Evolutionary conservation across 2,888 invertebrate genomes (phyloP).

Genomic region (Adelognathus sp.): DNA sequence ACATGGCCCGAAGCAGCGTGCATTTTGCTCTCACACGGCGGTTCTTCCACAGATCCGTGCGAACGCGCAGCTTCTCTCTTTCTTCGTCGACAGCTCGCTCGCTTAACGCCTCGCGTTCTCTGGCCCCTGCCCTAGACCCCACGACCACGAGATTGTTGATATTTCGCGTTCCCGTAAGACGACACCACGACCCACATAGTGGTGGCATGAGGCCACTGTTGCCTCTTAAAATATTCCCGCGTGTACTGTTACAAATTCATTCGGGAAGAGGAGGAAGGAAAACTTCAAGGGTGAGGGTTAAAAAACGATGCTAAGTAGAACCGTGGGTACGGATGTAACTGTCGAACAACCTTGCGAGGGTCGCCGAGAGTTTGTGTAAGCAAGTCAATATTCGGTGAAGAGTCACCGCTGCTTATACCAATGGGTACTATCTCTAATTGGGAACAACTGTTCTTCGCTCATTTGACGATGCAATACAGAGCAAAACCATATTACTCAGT

Average conservation of each 20-base stretch:
- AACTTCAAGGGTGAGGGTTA: conserved; percentile 43
- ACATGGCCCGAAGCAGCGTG: conserved; percentile 4
- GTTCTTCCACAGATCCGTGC: conserved; percentile 31
- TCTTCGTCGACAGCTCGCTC: conserved; percentile 23
- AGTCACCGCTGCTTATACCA: neutral
- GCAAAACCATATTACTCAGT: neutral
- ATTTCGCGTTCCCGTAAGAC: conserved; percentile 61
- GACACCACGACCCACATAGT: conserved; percentile 47
- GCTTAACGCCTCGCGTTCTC: neutral
- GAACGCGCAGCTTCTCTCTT: conserved; percentile 22
- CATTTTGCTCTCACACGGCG: neutral
- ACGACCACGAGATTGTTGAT: conserved; percentile 55
- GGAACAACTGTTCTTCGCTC: neutral
- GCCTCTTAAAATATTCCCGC: conserved; percentile 56
- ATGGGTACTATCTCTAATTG: conserved; percentile 1
- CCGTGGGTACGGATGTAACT: conserved; percentile 55
- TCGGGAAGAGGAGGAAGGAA: conserved; percentile 31
- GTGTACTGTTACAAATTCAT: conserved; percentile 63
- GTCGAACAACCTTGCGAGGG: conserved; percentile 32
- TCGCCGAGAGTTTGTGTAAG: conserved; percentile 22
- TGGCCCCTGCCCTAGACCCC: conserved; percentile 16
- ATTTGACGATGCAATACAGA: neutral
- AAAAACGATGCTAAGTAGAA: conserved; percentile 47
- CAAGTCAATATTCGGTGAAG: conserved; percentile 27
- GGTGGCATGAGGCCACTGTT: conserved; percentile 35